Base-by-base conservation (phyloP, 2,888 invertebrate genomes). In the Pseudococcus jackbeardsleyi region DNA sequence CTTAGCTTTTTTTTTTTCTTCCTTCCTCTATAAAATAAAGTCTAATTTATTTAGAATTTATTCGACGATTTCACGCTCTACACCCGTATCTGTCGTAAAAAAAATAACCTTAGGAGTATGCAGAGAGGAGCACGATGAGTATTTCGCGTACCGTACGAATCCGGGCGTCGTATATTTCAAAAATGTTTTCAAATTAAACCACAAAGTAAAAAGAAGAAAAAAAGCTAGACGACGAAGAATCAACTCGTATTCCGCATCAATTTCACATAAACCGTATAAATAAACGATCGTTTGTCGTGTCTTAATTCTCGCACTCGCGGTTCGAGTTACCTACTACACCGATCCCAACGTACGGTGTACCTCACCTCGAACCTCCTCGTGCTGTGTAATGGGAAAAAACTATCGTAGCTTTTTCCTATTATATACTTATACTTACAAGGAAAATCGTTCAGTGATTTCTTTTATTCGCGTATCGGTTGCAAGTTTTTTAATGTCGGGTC, bases 31-130 rank as follows among this genome's bases (percentile, higher is more conserved):
- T 7, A 64, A 64, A 64, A 64, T 64, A 64, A 64, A 64, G 19
- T 64, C 64, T 64, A 64, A 64, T 64, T 64, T 64, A 64, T 64
- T 64, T 64, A 64, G 64, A 64, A 64, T 64, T 64, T 64, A 64
- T 64, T 64, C 64, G 64, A 22, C 64, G 64, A 64, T 64, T 64
- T 64, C 22, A 64, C 64, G 64, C 64, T 64, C 19, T 22, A 64
- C 64, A 64, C 64, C 22, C 19, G 64, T 22, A 64, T 64, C 22
- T 8, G 64, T 64, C 64, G 64, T 64, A 64, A 64, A 64, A 19
- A 22, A 64, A 19, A 22, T 1, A 12, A 50, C 50, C 15, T 11
- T 11, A 50, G 50, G 15, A 50, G 50, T 11, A 50, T 11, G 11
- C 50, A 33, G 26, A 33, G 50, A 50, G 17, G 17, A 50, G 15